Evolutionary conservation across 23 tunicate genomes (phyloP), one percentile per base, ranked within the genome.

Genomic region (Halocynthia roretzi): DNA sequence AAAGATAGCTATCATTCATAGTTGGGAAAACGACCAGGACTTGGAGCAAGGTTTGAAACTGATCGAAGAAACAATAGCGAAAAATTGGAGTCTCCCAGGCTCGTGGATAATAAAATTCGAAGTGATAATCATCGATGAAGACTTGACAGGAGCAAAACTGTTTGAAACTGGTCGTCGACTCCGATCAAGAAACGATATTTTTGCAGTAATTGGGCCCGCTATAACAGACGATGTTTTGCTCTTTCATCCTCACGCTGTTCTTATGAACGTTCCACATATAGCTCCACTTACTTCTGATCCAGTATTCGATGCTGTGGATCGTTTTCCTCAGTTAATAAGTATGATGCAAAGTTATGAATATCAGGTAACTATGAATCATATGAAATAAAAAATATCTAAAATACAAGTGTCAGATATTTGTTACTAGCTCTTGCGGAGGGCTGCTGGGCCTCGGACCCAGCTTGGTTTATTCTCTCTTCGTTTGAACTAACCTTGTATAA

Each of bases 181-280:
- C 12, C 61, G 71, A 11, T 61, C 44, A 20, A 10, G 49, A n/a
- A 51, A 40, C 11, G 20, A 52, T 15, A 22, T 60, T 8, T 10
- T 10, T 58, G 78, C 75, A 19, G 62, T 81, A 21, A 56, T 81
- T 31, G 85, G 71, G 10, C 85, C 85, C 8, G 10, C 77, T 40
- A 60, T 5, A 2, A 68, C 83, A 64, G 62, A 19, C 10, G 64
- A 50, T 12, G 69, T 80, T 12, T 57, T 71, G 8, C 54, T 62
- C n/a, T 50, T 81, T 40, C 79, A 81, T 10, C 70, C 60, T 49
- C 76, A 72, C 20, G 23, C 54, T 7, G 68, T 61, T 48, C 54
- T 51, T 6, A 50, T 40, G 18, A 8, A 58, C 50, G 56, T 72
- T 8, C 85, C 85, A 31, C 80, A 72, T 40, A 10, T 81, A 6